phyloP scores from a whole-genome alignment of 2,113 vertebrate genomes.

The Actenoides hombroni region DNA sequence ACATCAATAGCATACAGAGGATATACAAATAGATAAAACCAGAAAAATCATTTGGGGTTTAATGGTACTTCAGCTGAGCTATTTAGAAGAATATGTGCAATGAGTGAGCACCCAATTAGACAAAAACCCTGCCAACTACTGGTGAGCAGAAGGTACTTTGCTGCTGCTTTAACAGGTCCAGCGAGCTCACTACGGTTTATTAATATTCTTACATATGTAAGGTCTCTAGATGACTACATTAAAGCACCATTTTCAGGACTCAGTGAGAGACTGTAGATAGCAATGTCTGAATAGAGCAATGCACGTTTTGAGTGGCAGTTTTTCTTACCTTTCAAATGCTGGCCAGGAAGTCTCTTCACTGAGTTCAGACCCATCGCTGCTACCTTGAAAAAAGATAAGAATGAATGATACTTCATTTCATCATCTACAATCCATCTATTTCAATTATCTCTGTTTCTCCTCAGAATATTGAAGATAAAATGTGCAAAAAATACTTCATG shows the following conservation, averaged over 20 bases:
- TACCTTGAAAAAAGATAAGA: conserved; percentile 79
- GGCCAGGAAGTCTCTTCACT: conserved; percentile 98
- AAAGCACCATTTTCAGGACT: not conserved
- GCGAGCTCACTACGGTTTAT: not conserved
- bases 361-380: conserved; percentile 97
- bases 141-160: not conserved
- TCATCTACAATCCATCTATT: not conserved
- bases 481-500: not conserved
- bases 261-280: not conserved
- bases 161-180: not conserved
- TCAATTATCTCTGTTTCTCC: not conserved
- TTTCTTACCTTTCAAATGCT: conserved; percentile 93
- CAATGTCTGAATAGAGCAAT: not conserved
- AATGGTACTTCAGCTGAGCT: not conserved
- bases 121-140: not conserved
- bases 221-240: not conserved
- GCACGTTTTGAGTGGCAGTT: not conserved
- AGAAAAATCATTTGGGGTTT: not conserved
- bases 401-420: not conserved
- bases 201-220: not conserved
- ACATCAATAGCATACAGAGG: not conserved
- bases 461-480: not conserved
- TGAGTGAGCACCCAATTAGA: not conserved
- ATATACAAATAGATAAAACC: not conserved
- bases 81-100: not conserved